These are phyloP conservation scores for Chionomys nivalis DNA, from an alignment of 2,113 vertebrate species.

Conservation along the genomic window DNA sequence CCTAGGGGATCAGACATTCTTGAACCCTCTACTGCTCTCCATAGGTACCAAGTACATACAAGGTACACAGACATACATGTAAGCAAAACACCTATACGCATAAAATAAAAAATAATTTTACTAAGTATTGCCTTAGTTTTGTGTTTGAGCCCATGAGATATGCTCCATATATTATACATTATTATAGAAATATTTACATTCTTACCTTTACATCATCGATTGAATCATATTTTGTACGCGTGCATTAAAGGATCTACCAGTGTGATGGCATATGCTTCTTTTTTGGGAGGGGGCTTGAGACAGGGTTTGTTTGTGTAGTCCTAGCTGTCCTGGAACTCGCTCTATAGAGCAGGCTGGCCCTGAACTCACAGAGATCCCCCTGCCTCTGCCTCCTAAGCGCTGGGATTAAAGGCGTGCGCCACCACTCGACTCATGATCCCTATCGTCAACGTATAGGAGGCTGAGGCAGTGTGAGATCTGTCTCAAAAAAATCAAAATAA, in stretches of 20 bases:
- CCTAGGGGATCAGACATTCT: neutral
- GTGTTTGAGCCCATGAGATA: neutral
- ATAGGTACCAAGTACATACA: neutral
- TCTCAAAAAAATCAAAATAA: neutral
- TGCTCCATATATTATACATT: neutral
- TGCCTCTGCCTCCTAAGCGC: neutral
- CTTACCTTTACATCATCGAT: constrained; percentile 14
- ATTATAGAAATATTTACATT: constrained; percentile 40
- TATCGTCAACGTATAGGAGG: neutral
- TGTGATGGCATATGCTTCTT: neutral
- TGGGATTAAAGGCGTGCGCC: neutral
- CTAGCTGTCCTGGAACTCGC: neutral
- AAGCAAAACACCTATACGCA: neutral
- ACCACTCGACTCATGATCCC: neutral
- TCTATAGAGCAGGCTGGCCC: neutral
- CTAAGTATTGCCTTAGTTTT: neutral
- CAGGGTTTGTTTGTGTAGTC: neutral
- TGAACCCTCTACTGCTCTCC: neutral
- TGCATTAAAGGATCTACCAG: neutral
- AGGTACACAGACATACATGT: neutral
- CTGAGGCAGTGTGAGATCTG: neutral
- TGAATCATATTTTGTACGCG: constrained; percentile 23
- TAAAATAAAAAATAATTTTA: neutral
- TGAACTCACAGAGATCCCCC: neutral
- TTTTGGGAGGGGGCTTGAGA: neutral